phyloP scores from a whole-genome alignment of 2,797 vertebrate species.

The Cottoperca gobio region DNA sequence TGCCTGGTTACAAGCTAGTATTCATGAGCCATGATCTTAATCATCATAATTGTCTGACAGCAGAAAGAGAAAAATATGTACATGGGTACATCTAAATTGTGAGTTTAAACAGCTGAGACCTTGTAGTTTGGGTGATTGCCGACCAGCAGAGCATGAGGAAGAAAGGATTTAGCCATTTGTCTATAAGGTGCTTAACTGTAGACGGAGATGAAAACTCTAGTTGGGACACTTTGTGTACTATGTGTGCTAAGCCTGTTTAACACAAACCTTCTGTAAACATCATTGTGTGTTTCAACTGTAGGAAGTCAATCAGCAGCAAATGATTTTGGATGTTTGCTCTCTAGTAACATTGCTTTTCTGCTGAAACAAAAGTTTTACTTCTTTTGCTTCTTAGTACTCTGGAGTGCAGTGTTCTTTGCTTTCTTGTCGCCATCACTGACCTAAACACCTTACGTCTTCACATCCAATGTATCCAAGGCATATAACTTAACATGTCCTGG shows the following conservation, averaged over 20 bases:
- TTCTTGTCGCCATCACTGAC: neutral
- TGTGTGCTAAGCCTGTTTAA: neutral
- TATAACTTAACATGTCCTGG: no score
- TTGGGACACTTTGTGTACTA: no score
- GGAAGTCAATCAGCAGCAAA: neutral
- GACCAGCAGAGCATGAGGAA: no score
- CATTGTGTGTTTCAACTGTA: neutral
- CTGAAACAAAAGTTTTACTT: neutral
- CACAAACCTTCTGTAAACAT: conserved; percentile 2
- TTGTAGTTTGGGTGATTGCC: no score
- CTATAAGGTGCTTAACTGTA: no score
- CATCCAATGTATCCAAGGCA: neutral
- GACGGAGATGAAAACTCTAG: no score
- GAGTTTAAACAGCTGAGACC: neutral
- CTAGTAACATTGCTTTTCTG: neutral
- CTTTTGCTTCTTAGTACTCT: neutral
- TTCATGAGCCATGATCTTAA: neutral
- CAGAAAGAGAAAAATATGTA: neutral
- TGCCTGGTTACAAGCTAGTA: neutral
- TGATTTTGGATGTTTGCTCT: neutral
- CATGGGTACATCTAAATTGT: neutral
- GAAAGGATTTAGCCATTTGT: neutral
- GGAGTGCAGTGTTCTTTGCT: neutral
- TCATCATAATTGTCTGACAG: neutral
- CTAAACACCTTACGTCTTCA: neutral